These are phyloP conservation scores for Balaeniceps rex DNA, from an alignment of 2,113 vertebrate genomes.

Conservation along the genomic window DNA sequence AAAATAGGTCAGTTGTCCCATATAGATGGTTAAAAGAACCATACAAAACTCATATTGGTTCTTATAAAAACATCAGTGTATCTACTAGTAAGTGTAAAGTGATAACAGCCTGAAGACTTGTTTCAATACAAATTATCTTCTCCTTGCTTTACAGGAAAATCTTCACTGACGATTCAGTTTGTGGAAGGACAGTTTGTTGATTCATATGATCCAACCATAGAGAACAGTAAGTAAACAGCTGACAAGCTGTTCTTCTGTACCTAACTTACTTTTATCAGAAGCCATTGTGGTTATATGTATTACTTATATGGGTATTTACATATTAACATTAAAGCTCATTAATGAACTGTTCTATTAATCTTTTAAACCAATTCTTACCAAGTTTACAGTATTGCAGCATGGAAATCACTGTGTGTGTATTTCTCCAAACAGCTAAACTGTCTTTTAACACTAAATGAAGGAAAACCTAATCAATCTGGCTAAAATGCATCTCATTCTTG, in stretches of 20 bases:
- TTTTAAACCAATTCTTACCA: neutral
- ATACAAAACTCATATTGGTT: neutral
- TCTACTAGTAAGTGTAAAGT: neutral
- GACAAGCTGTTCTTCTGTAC: neutral
- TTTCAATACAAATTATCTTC: neutral
- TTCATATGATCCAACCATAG: slow-evolving; percentile 99
- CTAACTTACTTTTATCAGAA: neutral
- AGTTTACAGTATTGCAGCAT: neutral
- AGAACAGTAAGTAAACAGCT: slow-evolving; percentile 93
- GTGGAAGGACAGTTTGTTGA: slow-evolving; percentile 99
- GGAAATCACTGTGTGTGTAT: neutral
- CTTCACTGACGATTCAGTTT: slow-evolving; percentile 98
- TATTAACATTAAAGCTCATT: neutral
- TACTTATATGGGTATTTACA: neutral
- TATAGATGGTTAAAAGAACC: neutral
- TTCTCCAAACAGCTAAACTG: neutral
- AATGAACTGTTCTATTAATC: neutral
- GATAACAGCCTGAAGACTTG: neutral
- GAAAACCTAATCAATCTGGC: neutral
- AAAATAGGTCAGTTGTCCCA: slow-evolving; percentile 13
- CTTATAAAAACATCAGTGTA: neutral
- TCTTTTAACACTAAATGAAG: neutral
- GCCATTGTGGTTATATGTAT: neutral
- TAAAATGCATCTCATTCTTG: neutral
- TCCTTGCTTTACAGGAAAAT: slow-evolving; percentile 86